Conservation (phyloP, 1,140 invertebrate species). For the Archegozetes longisetosus region DNA sequence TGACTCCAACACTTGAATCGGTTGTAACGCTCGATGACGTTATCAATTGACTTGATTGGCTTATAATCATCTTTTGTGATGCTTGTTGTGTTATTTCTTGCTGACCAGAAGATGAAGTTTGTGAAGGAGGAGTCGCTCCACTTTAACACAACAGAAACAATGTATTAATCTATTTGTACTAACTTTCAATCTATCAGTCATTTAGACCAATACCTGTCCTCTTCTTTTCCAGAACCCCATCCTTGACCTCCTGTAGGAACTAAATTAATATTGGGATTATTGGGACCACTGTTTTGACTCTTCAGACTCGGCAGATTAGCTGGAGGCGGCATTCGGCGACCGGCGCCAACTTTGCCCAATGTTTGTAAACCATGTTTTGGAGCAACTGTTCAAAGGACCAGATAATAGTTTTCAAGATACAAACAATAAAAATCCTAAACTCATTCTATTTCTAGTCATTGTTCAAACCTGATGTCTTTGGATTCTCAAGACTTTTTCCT, state of each 20-base stretch:
- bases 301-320: conserved; percentile 83
- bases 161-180: too few relatives aligned
- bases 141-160: too few relatives aligned
- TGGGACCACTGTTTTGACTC: conserved; percentile 71
- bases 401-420: not conserved
- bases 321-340: conserved; percentile 69
- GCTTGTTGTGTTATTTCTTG: conserved; percentile 9
- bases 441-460: not conserved
- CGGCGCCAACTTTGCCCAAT: conserved; percentile 89
- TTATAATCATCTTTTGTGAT: conserved; percentile 25
- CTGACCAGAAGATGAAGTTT: not conserved
- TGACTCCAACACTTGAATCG: not conserved
- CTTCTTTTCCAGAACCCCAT: conserved; percentile 41
- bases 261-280: conserved; percentile 52
- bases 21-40: conserved; percentile 1
- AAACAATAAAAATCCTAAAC: conserved; percentile 9
- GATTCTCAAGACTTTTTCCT: conserved; percentile 47
- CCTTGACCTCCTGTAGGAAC: conserved; percentile 52
- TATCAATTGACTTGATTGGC: conserved; percentile 21
- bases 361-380: conserved; percentile 97
- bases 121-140: not conserved
- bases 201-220: conserved; percentile 12
- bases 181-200: too few relatives aligned
- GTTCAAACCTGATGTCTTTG: conserved; percentile 32
- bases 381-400: conserved; percentile 39